Conservation (phyloP, 1,140 invertebrate species). For the Diorhabda carinulata region DNA sequence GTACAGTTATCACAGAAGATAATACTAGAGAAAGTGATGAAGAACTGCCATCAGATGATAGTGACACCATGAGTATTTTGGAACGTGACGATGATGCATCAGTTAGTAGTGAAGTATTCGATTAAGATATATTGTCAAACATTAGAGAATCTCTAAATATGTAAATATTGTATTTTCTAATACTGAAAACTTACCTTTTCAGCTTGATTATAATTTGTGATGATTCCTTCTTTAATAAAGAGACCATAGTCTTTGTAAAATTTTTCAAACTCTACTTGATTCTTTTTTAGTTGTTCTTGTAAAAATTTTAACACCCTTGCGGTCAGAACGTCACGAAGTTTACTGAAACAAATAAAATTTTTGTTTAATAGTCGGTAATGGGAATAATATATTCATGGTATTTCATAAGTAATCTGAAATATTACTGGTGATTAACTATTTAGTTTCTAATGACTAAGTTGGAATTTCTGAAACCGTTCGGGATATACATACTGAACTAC, state of each 20-base stretch:
- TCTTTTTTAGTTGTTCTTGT: slow-evolving; percentile 79
- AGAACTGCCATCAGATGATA: slow-evolving; percentile 23
- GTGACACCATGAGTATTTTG: not conserved
- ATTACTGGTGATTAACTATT: too few relatives aligned
- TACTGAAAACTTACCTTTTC: slow-evolving; percentile 65
- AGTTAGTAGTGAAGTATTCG: slow-evolving; percentile 21
- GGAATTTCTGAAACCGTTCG: too few relatives aligned
- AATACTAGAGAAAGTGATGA: slow-evolving; percentile 26
- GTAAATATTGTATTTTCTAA: too few relatives aligned
- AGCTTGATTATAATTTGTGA: slow-evolving; percentile 71
- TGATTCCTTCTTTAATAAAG: slow-evolving; percentile 94
- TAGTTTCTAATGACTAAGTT: too few relatives aligned
- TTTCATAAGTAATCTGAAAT: too few relatives aligned
- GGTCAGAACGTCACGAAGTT: slow-evolving; percentile 80
- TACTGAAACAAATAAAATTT: slow-evolving; percentile 55
- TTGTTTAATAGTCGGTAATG: too few relatives aligned
- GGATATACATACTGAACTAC: too few relatives aligned
- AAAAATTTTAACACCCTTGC: slow-evolving; percentile 83
- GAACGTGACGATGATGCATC: slow-evolving; percentile 10
- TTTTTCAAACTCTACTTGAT: slow-evolving; percentile 73
- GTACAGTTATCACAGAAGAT: slow-evolving; percentile 22
- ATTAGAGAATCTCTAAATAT: too few relatives aligned
- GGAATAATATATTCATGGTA: too few relatives aligned
- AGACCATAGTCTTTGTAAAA: slow-evolving; percentile 92
- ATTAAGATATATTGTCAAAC: slow-evolving; percentile 6